These are phyloP conservation scores for Teleiodes luculella DNA, from an alignment of 2,888 invertebrate genomes.

Conservation along the genomic window DNA sequence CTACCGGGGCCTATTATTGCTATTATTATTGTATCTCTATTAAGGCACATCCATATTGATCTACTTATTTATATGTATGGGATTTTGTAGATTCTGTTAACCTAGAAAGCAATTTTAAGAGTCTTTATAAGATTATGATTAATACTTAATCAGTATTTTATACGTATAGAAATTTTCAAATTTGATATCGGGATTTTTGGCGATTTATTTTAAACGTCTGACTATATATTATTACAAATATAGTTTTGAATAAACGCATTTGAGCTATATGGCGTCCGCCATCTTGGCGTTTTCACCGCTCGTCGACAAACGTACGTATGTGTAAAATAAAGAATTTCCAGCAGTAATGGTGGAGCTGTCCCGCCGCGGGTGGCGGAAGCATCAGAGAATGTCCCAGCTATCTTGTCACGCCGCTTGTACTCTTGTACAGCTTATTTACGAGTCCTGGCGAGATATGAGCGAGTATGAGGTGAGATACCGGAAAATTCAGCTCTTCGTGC, in stretches of 20 bases:
- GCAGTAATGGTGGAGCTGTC: constrained; percentile 40
- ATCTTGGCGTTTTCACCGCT: constrained; percentile 30
- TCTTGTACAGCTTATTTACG: neutral
- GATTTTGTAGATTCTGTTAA: no score
- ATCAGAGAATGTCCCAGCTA: constrained; percentile 56
- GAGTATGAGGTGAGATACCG: neutral
- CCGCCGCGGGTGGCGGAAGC: constrained; percentile 50
- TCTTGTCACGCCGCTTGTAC: constrained; percentile 41
- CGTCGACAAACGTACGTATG: constrained; percentile 34
- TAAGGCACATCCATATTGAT: no score
- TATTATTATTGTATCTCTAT: constrained; percentile 11
- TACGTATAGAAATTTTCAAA: no score
- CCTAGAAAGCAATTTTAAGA: no score
- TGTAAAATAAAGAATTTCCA: constrained; percentile 59
- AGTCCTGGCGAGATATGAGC: neutral
- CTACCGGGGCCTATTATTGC: neutral
- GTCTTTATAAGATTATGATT: no score
- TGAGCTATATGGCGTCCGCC: no score
- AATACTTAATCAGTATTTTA: no score
- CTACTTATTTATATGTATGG: no score
- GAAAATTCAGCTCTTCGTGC: neutral
- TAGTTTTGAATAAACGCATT: no score
- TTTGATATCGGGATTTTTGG: no score
- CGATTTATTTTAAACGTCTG: no score
- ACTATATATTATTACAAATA: no score